A percentile compares a stretch with the other conserved stretches of the same genome.
Evolutionary conservation across 2,888 invertebrate genomes (phyloP).

Genomic region (Carabus problematicus): DNA sequence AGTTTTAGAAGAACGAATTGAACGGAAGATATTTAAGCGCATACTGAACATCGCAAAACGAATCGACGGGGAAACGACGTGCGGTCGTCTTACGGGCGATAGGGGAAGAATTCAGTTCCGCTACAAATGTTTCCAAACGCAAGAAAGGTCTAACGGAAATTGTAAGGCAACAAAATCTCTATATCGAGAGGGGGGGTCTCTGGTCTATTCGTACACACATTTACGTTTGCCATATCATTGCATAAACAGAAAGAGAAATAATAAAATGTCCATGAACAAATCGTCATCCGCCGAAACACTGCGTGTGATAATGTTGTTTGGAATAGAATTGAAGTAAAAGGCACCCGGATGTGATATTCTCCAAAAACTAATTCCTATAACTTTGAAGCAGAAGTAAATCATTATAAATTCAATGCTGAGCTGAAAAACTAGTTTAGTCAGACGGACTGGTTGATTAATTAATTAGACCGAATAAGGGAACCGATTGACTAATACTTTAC

Average conservation of each 20-base stretch:
- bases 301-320: neutral
- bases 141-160: constrained; percentile 37
- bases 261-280: neutral
- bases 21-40: too few relatives aligned
- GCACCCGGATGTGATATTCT: neutral
- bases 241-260: constrained; percentile 25
- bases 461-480: too few relatives aligned
- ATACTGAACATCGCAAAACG: too few relatives aligned
- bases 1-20: too few relatives aligned
- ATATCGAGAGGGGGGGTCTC: too few relatives aligned
- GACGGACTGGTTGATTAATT: neutral
- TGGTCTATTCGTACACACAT: neutral
- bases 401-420: neutral
- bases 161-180: constrained; percentile 15
- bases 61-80: constrained; percentile 1
- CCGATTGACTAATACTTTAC: too few relatives aligned
- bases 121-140: too few relatives aligned
- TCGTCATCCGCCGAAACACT: constrained; percentile 13
- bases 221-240: constrained; percentile 31
- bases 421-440: neutral
- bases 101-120: constrained; percentile 10
- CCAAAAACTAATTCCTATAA: neutral
- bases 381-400: neutral
- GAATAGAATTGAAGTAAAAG: neutral
- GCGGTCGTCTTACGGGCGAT: neutral